Evolutionary conservation across 2,888 invertebrate species (phyloP), one percentile per base, ranked within the genome.

Genomic region (Tachina lurida): DNA sequence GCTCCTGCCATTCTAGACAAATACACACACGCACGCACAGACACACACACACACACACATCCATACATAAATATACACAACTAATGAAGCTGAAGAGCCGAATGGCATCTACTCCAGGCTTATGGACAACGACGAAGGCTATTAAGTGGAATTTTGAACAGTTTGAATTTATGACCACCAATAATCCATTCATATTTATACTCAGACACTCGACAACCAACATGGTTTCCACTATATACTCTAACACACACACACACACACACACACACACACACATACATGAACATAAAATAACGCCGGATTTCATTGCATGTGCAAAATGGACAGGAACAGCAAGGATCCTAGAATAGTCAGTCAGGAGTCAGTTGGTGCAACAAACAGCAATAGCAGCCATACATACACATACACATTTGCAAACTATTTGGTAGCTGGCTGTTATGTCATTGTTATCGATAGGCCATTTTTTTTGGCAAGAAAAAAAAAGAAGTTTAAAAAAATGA

Each of bases 81-180:
- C 79, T 65, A 73, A 71, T 56, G 71, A 56, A 73, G 65, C 56
- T 56, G 47, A 71, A 73, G 56, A 79, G 54, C 65, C n/a, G 31
- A 41, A 22, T 54, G 45, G 56, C 77, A 71, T 74, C 74, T 81
- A 84, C 45, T 47, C 41, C 47, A 52, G 70, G 67, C 31, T 60
- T 60, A 74, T 80, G 78, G 74, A 63, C 68, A 83, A 74, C 78
- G 78, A 84, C 83, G 81, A 78, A 84, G 83, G 87, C 90, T 90
- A 91, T 90, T 91, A 90, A 91, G 89, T 90, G 91, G 89, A 89
- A 89, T 90, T 88, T 90, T 89, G 91, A 90, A 88, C 90, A 90
- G 90, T 90, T 90, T 89, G 89, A 91, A 91, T 91, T 91, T 91
- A 91, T 91, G 91, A 88, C 86, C 76, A 80, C 76, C 86, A 79